Base-by-base conservation (phyloP, 2,888 invertebrate species). In the Chrysotoxum bicinctum region DNA sequence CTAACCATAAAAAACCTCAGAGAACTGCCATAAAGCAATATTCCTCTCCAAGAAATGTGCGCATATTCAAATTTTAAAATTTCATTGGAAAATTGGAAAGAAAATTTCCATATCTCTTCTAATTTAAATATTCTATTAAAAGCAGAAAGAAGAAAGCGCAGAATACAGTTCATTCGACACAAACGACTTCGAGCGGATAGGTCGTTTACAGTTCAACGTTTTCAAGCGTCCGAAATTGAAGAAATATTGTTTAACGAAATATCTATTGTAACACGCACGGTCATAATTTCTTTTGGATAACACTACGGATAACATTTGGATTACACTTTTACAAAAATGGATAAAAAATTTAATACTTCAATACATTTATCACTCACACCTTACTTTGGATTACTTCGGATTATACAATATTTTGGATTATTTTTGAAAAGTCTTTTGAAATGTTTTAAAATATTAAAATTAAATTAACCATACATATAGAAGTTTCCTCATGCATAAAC, bases 11-110 rank as follows among this genome's bases (percentile, higher is more conserved):
- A 62, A 43, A 43, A 26, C 26, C 16, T 26, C 26, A 26, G 21
- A 26, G 9, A 26, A 10, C 7, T n/a, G 7, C 14, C 7, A 10
- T 37, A 14, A 37, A 37, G 9, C 2, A 45, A 23, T 26, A 4
- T 23, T 37, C 50, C 16, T 16, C 37, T 64, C 16, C 45, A 35
- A 8, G 19, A 16, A 70, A 62, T 54, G 73, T 85, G 85, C 85
- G 85, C 85, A 85, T 85, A 85, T 85, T 81, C 85, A 81, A 85
- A 85, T 85, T 85, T 85, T 85, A 64, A 85, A 85, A 73, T 81
- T 76, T 58, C 45, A 0, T 8, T 85, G 85, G 85, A 84, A 85
- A 50, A 54, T 40, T 76, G 81, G 85, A 77, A 80, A 58, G 35
- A 4, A 9, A 12, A 74, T 56, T 68, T 69, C 60, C 73, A 74